Evolutionary conservation across 2,888 invertebrate species (phyloP).

Genomic region (Bombylius discolor): DNA sequence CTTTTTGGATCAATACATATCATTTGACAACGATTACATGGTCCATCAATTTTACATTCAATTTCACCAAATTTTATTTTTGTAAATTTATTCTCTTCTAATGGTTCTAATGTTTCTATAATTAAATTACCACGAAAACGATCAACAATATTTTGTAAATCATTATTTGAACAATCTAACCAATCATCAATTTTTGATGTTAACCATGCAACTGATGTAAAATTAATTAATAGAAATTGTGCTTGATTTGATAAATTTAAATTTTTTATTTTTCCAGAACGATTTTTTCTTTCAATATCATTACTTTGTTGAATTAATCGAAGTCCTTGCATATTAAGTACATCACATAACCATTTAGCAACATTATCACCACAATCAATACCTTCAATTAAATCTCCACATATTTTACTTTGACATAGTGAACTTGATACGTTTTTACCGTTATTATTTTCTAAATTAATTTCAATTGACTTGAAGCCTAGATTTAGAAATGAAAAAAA

Average conservation of each 20-base stretch:
- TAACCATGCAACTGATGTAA: constrained; percentile 63
- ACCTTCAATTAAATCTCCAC: constrained; percentile 65
- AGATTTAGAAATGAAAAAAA: background rate
- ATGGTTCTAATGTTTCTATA: constrained; percentile 54
- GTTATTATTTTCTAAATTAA: constrained; percentile 39
- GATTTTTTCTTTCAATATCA: constrained; percentile 27
- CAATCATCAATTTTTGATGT: constrained; percentile 40
- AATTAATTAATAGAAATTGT: constrained; percentile 71
- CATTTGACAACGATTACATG: constrained; percentile 88
- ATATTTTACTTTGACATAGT: constrained; percentile 70
- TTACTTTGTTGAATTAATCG: constrained; percentile 51
- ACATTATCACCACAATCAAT: constrained; percentile 74
- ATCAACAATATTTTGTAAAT: constrained; percentile 47
- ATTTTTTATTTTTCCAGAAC: constrained; percentile 21
- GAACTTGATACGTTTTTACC: constrained; percentile 18
- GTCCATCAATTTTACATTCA: constrained; percentile 53
- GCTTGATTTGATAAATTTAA: constrained; percentile 69
- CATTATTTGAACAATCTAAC: constrained; percentile 38
- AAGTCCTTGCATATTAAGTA: constrained; percentile 53
- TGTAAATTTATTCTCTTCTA: constrained; percentile 65
- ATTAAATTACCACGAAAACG: constrained; percentile 89
- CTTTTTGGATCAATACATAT: constrained; percentile 84
- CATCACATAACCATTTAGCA: constrained; percentile 67
- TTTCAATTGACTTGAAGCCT: constrained; percentile 40
- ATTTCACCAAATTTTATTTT: constrained; percentile 48